phyloP scores from a whole-genome alignment of 2,888 invertebrate species.

The Heliconius ismenius region DNA sequence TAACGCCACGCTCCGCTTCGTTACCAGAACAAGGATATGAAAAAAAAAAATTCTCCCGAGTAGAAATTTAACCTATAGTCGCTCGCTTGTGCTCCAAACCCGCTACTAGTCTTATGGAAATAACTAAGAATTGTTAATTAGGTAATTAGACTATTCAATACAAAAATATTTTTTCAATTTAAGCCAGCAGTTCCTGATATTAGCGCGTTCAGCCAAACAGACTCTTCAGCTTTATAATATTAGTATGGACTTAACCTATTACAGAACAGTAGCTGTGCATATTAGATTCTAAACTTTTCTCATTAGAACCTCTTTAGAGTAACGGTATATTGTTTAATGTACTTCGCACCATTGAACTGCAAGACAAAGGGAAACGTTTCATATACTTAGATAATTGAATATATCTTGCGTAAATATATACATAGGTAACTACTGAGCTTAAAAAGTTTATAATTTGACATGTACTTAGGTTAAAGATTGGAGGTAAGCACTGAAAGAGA shows the following conservation, averaged over 20 bases:
- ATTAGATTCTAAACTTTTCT: constrained; percentile 28
- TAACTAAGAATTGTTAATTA: too few species aligned
- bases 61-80: too few species aligned
- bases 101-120: too few species aligned
- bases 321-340: constrained; percentile 29
- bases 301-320: constrained; percentile 27
- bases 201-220: background rate
- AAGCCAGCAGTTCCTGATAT: background rate
- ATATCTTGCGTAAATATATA: background rate
- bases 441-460: too few species aligned
- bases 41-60: too few species aligned
- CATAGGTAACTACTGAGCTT: too few species aligned
- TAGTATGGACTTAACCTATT: background rate
- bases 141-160: too few species aligned
- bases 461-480: too few species aligned
- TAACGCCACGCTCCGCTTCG: too few species aligned
- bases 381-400: background rate
- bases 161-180: background rate
- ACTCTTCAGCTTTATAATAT: background rate
- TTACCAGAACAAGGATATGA: too few species aligned
- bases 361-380: background rate
- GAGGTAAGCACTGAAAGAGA: too few species aligned
- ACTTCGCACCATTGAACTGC: constrained; percentile 27
- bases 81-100: too few species aligned
- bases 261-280: constrained; percentile 5